Percentiles rank a stretch among this genome's conserved stretches.
Evolutionary conservation across 2,797 vertebrate genomes (phyloP).

Genomic region (Streptopelia turtur): DNA sequence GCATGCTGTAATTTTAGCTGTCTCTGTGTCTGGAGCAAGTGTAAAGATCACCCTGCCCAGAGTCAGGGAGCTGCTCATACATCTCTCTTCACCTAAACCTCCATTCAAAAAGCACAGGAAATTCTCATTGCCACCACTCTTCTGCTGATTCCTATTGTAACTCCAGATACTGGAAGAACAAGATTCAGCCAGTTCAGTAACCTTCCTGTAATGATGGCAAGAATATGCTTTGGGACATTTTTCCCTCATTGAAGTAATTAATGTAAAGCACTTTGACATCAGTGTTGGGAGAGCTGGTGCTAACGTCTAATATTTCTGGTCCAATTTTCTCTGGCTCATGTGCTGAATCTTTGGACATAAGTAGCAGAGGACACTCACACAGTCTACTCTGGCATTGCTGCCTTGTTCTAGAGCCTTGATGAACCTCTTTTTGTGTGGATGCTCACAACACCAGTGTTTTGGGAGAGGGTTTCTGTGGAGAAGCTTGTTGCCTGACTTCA

Average conservation of each 20-base stretch:
- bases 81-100: conserved; percentile 79
- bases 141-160: not conserved
- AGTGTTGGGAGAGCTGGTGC: not conserved
- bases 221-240: not conserved
- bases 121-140: conserved; percentile 74
- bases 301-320: not conserved
- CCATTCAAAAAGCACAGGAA: conserved; percentile 83
- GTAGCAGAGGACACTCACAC: not conserved
- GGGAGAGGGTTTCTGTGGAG: not conserved
- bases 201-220: not conserved
- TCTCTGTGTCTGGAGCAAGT: not conserved
- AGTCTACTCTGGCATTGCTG: not conserved
- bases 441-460: not conserved
- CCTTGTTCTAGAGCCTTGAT: not conserved
- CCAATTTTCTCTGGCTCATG: not conserved
- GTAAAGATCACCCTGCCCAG: not conserved
- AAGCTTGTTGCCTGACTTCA: not conserved
- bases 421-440: not conserved
- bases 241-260: not conserved
- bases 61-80: conserved; percentile 69
- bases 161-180: not conserved
- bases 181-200: not conserved
- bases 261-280: not conserved
- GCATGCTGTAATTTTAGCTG: not conserved
- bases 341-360: not conserved